Conservation (phyloP, 37 sponge, comb jelly and placozoan genomes). For the Crambe crambe region DNA sequence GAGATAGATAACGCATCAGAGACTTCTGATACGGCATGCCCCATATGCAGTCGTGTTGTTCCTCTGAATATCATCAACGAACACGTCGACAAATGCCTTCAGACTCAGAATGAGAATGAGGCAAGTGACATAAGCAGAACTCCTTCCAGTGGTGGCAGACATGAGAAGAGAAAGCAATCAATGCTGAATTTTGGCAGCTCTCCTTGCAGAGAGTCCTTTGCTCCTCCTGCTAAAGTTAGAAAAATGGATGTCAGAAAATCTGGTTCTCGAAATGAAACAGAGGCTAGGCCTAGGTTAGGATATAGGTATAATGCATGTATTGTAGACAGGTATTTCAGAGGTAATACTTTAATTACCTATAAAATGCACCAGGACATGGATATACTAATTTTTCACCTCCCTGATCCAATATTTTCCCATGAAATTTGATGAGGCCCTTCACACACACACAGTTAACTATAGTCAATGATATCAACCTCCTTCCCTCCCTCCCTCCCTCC, state of each 20-base stretch:
- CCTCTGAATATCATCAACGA: conserved; percentile 25
- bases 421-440: too few relatives aligned
- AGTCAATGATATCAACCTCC: too few relatives aligned
- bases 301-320: background rate
- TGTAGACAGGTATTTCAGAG: background rate
- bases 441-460: too few relatives aligned
- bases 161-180: conserved; percentile 8
- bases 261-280: background rate
- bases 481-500: too few relatives aligned
- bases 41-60: conserved; percentile 13
- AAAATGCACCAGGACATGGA: background rate
- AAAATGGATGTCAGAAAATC: background rate
- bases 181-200: background rate
- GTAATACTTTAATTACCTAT: background rate
- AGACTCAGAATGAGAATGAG: background rate
- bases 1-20: background rate
- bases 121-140: background rate
- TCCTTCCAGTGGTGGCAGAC: background rate
- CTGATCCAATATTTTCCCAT: too few relatives aligned
- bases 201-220: background rate
- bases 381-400: too few relatives aligned
- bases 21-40: conserved; percentile 5
- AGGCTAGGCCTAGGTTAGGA: background rate
- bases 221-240: conserved; percentile 7
- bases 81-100: conserved; percentile 39